These are phyloP conservation scores for Lasioglossum leucozonium DNA, from an alignment of 2,888 invertebrate genomes.

Conservation along the genomic window DNA sequence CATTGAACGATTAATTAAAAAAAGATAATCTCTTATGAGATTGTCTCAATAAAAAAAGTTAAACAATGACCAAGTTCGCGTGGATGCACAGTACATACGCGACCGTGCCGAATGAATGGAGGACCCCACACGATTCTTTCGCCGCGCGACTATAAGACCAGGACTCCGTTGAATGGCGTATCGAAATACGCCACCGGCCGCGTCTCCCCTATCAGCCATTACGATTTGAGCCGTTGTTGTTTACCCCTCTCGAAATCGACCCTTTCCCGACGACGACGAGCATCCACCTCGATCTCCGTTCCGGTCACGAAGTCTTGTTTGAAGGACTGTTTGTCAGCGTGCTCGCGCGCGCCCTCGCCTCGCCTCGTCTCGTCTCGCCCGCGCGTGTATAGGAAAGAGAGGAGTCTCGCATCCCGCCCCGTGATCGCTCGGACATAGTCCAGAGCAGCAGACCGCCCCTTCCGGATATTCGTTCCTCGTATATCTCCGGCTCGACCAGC, in stretches of 20 bases:
- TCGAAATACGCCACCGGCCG: conserved; percentile 6
- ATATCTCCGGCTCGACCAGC: conserved; percentile 67
- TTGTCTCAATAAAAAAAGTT: too few species aligned
- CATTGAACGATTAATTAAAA: too few species aligned
- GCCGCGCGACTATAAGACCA: background rate
- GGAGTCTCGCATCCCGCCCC: conserved; percentile 27
- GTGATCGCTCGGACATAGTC: conserved; percentile 71
- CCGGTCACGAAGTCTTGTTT: conserved; percentile 38
- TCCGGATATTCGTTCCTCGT: conserved; percentile 77
- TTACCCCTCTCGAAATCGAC: conserved; percentile 33
- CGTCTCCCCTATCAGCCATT: background rate
- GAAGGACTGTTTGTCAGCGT: conserved; percentile 58
- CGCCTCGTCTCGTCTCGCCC: too few species aligned
- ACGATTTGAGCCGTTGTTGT: conserved; percentile 28
- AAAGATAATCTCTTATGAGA: too few species aligned
- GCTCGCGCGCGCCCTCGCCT: background rate
- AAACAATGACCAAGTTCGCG: too few species aligned
- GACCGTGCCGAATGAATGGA: background rate
- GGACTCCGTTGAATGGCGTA: background rate
- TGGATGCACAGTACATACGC: background rate
- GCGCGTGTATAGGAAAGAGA: conserved; percentile 29
- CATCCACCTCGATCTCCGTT: conserved; percentile 41
- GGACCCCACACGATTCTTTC: background rate
- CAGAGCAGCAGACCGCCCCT: conserved; percentile 75
- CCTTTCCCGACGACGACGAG: conserved; percentile 19